These are phyloP conservation scores for Amazona guildingii DNA, from an alignment of 2,113 vertebrate genomes.

Conservation along the genomic window DNA sequence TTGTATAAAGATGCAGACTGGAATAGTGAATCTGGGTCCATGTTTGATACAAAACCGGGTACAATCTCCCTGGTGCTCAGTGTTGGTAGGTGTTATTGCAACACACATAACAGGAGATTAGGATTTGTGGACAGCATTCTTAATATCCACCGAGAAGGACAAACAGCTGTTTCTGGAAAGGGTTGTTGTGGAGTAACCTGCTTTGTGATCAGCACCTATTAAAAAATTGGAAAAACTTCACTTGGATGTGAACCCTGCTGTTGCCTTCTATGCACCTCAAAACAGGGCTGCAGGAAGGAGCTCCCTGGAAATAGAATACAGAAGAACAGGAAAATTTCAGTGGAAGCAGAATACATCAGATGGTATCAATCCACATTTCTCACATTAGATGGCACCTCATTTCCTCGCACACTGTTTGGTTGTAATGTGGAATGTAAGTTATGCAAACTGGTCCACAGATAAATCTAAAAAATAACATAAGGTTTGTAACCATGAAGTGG, in stretches of 20 bases:
- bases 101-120: background rate
- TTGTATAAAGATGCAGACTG: background rate
- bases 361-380: background rate
- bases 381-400: background rate
- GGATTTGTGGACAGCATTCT: background rate
- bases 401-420: background rate
- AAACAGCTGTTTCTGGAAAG: background rate
- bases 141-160: background rate
- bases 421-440: background rate
- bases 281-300: background rate
- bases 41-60: background rate
- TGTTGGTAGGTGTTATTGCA: background rate
- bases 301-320: background rate
- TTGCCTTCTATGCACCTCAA: background rate
- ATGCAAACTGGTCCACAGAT: background rate
- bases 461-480: background rate
- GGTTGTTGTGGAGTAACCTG: background rate
- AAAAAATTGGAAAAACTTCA: background rate
- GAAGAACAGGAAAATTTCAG: background rate
- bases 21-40: background rate
- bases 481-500: background rate
- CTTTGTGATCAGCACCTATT: background rate
- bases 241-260: background rate
- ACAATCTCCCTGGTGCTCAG: background rate
- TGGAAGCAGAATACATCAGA: background rate